Percentiles rank a stretch among this genome's conserved stretches.
These are phyloP conservation scores for Bacillus rossius DNA, from an alignment of 1,140 invertebrate genomes.

Conservation along the genomic window DNA sequence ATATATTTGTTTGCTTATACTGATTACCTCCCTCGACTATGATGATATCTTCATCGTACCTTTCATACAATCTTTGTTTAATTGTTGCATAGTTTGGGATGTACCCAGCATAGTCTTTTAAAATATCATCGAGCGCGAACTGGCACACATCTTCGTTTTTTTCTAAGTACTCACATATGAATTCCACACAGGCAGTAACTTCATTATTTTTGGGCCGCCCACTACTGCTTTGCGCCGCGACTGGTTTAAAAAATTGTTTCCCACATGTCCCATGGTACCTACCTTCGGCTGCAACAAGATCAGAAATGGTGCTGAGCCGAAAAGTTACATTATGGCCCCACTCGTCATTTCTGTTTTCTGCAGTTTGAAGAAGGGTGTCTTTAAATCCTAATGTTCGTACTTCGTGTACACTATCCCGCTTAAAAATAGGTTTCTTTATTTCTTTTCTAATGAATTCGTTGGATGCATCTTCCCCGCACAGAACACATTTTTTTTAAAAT, in stretches of 20 bases:
- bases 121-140: not conserved
- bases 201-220: not conserved
- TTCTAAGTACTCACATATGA: slow-evolving; percentile 3
- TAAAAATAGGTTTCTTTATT: no score
- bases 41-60: not conserved
- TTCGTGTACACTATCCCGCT: no score
- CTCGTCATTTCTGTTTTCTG: not conserved
- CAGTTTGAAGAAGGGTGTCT: no score
- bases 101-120: not conserved
- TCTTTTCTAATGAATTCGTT: no score
- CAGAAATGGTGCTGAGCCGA: not conserved
- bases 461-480: no score
- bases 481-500: no score
- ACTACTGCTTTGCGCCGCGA: not conserved
- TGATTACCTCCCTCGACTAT: not conserved
- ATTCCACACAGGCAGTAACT: not conserved
- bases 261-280: slow-evolving; percentile 27
- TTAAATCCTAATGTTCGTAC: no score
- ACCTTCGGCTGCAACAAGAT: slow-evolving; percentile 21
- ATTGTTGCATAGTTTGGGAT: not conserved
- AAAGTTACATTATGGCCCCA: not conserved
- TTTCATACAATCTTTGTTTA: not conserved
- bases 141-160: not conserved
- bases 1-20: slow-evolving; percentile 24
- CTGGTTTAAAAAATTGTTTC: slow-evolving; percentile 27